Base-by-base conservation (phyloP, 2,113 vertebrate genomes). In the Cryptotis parvus region DNA sequence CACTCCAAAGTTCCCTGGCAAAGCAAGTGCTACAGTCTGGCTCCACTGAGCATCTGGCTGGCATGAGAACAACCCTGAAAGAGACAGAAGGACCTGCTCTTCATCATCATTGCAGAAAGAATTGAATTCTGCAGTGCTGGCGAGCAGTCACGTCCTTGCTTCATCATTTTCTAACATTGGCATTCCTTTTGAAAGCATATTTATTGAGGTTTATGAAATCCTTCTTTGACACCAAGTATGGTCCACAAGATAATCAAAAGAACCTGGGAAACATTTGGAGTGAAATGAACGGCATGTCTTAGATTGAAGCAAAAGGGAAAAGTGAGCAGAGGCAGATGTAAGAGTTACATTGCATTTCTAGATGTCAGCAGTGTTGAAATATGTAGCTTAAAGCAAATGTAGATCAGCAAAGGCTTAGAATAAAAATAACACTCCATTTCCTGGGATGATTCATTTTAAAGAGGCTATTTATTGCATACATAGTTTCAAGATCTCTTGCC, bases 401-500 rank as follows among this genome's bases (percentile, higher is more conserved):
- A 3, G 41, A 95, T 93, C 92, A 89, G 89, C 90, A 49, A 63
- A 91, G 31, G 43, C 88, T 20, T 43, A 68, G 86, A 92, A 95
- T 80, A 87, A 91, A 96, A 95, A 84, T 80, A 90, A 84, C 77
- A 70, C 70, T 94, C 73, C 66, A 58, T 91, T 95, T 95, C 82
- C 78, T 81, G 37, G 24, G 41, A 96, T 96, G 91, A 95, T 66
- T 96, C 92, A 84, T 92, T n/a, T 43, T 15, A 94, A 27, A 61
- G 55, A 49, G 9, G 1, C 39, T 33, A 0, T 81, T 72, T 70
- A 83, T 88, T 94, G 87, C 81, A 63, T 41, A 26, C 74, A 75
- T 61, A 55, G 37, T 84, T 95, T 87, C 16, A 84, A 84, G 63
- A 89, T 63, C 94, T 80, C 0, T 3, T 91, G 88, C 31, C 68